phyloP scores from a whole-genome alignment of 2,888 invertebrate species.

The Dynastes grantii region DNA sequence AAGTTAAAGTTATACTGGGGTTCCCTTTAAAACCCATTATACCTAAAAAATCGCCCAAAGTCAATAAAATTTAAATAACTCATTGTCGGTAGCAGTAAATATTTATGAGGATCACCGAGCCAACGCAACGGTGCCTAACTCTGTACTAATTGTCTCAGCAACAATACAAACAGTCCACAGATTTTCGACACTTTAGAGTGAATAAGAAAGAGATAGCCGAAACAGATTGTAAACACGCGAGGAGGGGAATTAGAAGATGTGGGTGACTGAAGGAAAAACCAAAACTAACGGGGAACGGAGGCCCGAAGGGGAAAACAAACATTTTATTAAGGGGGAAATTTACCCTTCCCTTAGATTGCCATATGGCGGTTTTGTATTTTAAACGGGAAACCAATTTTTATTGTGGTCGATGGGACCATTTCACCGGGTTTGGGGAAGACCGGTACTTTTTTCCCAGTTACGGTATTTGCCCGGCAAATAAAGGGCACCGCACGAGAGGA shows the following conservation, averaged over 20 bases:
- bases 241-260: conserved; percentile 8
- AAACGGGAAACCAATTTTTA: too few relatives aligned
- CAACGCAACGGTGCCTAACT: conserved; percentile 33
- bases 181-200: conserved; percentile 34
- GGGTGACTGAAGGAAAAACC: background rate
- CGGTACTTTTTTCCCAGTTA: conserved; percentile 9
- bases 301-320: too few relatives aligned
- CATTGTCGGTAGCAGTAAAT: conserved; percentile 27
- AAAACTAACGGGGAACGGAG: conserved; percentile 28
- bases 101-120: conserved; percentile 21
- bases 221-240: conserved; percentile 50
- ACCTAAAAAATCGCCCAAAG: background rate
- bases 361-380: conserved; percentile 38
- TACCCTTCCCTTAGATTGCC: too few relatives aligned
- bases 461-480: background rate
- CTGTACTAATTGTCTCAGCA: conserved; percentile 7
- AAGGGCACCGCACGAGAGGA: too few relatives aligned
- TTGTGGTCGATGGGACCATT: conserved; percentile 15
- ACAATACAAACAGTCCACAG: conserved; percentile 1
- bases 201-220: conserved; percentile 42
- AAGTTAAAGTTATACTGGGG: too few relatives aligned
- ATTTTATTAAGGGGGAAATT: conserved; percentile 33
- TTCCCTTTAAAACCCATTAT: background rate
- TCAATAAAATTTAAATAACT: conserved; percentile 19
- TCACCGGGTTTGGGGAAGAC: conserved; percentile 2